Conservation (phyloP, 2,888 invertebrate genomes). For the Zhuqinia jingwanae region DNA sequence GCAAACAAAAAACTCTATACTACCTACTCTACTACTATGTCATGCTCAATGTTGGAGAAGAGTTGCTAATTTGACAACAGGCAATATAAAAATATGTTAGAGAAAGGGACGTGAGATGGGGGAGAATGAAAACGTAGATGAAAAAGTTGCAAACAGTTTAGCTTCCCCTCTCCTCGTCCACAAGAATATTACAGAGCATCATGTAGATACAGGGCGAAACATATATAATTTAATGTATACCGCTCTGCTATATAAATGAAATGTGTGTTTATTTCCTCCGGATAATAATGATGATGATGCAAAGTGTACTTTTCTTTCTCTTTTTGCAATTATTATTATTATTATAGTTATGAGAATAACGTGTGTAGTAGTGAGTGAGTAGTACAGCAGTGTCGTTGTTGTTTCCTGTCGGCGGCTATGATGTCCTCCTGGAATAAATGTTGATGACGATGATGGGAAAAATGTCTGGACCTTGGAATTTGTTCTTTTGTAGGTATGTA, state of each 20-base stretch:
- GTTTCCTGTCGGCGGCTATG: not conserved
- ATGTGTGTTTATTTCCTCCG: too few relatives aligned
- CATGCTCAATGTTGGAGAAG: constrained; percentile 52
- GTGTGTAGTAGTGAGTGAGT: too few relatives aligned
- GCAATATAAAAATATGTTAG: constrained; percentile 36
- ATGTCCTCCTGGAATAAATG: constrained; percentile 27
- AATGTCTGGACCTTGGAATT: not conserved
- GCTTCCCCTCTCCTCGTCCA: not conserved
- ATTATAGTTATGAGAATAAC: not conserved
- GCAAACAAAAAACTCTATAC: constrained; percentile 49
- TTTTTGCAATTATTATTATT: not conserved
- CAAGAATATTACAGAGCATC: constrained; percentile 46
- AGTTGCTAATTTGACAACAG: constrained; percentile 65
- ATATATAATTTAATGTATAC: constrained; percentile 23
- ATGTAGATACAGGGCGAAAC: not conserved
- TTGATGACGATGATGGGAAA: constrained; percentile 16
- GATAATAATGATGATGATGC: not conserved
- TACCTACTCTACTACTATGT: constrained; percentile 23
- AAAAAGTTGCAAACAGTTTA: constrained; percentile 35
- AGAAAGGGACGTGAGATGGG: not conserved
- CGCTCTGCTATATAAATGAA: too few relatives aligned
- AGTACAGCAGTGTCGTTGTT: not conserved
- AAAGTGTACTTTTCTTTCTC: not conserved
- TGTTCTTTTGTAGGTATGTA: too few relatives aligned
- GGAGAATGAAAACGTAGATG: constrained; percentile 4